Percentiles rank a stretch among this genome's conserved stretches.
phyloP scores from a whole-genome alignment of 2,888 invertebrate genomes.

The Cosmopolites sordidus region DNA sequence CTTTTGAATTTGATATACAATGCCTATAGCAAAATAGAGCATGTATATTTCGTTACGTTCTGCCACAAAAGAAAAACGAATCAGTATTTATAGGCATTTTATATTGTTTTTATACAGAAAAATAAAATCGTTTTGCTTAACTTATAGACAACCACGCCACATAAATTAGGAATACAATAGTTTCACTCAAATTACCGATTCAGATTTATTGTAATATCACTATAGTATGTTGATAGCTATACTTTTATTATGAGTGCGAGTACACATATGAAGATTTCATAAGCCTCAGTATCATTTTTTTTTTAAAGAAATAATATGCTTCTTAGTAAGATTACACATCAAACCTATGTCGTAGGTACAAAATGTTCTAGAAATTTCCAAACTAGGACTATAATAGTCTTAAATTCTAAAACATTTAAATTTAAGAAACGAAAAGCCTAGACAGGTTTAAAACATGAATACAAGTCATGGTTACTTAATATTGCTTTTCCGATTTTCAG shows the following conservation, averaged over 20 bases:
- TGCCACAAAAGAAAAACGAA: too few species aligned
- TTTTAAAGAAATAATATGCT: neutral
- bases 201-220: neutral
- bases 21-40: neutral
- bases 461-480: slow-evolving; percentile 29
- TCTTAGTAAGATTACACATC: neutral
- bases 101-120: neutral
- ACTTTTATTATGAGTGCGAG: neutral
- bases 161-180: neutral
- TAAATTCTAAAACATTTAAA: slow-evolving; percentile 45
- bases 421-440: slow-evolving; percentile 18
- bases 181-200: neutral
- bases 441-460: neutral
- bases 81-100: neutral
- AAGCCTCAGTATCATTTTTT: slow-evolving; percentile 1
- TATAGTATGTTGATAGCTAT: slow-evolving; percentile 1
- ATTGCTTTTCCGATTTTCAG: slow-evolving; percentile 47
- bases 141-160: neutral
- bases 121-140: neutral
- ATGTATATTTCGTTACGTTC: neutral
- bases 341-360: slow-evolving; percentile 1
- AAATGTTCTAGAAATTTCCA: neutral
- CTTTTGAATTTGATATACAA: neutral
- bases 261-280: neutral
- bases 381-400: slow-evolving; percentile 40